phyloP scores from a whole-genome alignment of 2,113 vertebrate genomes.

The Zosterops japonicus region DNA sequence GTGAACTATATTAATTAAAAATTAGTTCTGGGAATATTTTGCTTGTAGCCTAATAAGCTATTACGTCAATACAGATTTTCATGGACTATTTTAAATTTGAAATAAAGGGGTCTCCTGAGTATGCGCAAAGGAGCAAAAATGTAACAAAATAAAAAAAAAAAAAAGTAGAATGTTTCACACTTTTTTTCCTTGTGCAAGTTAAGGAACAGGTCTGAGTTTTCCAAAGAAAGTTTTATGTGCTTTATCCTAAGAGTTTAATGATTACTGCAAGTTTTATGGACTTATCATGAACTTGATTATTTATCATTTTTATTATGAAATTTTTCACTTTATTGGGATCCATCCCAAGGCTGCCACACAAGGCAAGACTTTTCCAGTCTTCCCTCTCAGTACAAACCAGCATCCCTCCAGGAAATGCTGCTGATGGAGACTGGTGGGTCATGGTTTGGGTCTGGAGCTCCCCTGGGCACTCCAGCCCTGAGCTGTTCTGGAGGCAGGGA shows the following conservation, averaged over 20 bases:
- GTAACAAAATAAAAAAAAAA: not conserved
- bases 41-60: conserved; percentile 69
- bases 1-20: conserved; percentile 74
- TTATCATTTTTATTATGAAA: not conserved
- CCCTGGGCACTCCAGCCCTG: not conserved
- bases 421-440: not conserved
- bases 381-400: not conserved
- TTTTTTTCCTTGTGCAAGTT: not conserved
- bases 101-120: conserved; percentile 63
- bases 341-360: not conserved
- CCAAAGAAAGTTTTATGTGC: not conserved
- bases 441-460: not conserved
- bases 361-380: not conserved
- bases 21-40: conserved; percentile 75
- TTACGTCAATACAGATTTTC: conserved; percentile 71
- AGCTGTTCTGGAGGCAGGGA: not conserved
- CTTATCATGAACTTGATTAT: not conserved
- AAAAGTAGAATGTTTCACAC: not conserved
- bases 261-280: not conserved
- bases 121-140: not conserved
- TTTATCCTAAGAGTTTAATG: not conserved
- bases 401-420: not conserved
- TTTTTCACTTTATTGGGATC: not conserved
- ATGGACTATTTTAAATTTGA: conserved; percentile 60
- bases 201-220: not conserved